Evolutionary conservation across 1,140 invertebrate species (phyloP).

Genomic region (Eriosoma lanigerum): DNA sequence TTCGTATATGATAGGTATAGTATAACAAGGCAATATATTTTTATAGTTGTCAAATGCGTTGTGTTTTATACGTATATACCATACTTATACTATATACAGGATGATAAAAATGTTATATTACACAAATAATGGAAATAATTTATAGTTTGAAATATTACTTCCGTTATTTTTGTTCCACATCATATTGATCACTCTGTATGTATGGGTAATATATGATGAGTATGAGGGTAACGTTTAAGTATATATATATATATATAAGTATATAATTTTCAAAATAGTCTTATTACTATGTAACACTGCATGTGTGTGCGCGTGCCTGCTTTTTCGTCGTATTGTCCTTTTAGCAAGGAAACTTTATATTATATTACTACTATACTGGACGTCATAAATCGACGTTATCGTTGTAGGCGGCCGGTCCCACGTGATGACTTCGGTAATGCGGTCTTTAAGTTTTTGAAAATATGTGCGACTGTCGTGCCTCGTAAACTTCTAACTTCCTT

Average conservation of each 20-base stretch:
- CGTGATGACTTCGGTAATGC: conserved; percentile 1
- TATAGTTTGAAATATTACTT: no score
- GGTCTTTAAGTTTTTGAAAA: conserved; percentile 24
- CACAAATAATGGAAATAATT: no score
- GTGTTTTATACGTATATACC: not conserved
- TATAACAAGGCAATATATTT: not conserved
- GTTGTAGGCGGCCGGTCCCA: not conserved
- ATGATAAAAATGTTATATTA: no score
- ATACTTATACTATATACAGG: no score
- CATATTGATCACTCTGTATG: no score
- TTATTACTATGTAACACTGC: not conserved
- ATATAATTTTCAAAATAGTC: conserved; percentile 29
- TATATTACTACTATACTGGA: not conserved
- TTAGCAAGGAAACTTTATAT: conserved; percentile 17
- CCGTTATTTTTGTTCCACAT: no score
- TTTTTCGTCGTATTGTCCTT: not conserved
- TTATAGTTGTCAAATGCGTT: not conserved
- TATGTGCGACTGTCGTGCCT: not conserved
- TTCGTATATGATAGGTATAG: no score
- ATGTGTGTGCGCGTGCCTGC: not conserved
- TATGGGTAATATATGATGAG: no score
- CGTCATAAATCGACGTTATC: conserved; percentile 23
- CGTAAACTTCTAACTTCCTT: conserved; percentile 15
- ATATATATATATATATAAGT: no score
- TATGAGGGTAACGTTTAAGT: not conserved